Evolutionary conservation across 2,888 invertebrate species (phyloP).

Genomic region (Zele albiditarsus): DNA sequence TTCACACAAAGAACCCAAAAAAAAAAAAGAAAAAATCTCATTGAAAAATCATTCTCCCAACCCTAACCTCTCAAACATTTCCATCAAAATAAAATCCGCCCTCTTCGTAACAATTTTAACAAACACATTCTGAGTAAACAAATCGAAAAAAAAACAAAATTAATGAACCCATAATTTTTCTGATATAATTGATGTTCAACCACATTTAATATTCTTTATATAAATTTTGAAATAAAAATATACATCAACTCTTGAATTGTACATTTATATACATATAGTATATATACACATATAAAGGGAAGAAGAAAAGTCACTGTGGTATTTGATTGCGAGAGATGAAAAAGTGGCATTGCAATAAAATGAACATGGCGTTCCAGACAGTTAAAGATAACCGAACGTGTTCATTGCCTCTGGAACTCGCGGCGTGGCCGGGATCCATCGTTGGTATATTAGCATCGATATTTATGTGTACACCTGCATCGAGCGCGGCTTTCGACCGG

Average conservation of each 20-base stretch:
- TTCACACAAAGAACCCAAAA: too few species aligned
- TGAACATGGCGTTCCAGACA: conserved; percentile 43
- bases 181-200: too few species aligned
- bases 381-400: conserved; percentile 51
- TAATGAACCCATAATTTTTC: background rate
- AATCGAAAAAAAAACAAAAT: background rate
- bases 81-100: too few species aligned
- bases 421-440: conserved; percentile 43
- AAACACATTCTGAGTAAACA: background rate
- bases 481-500: conserved; percentile 66
- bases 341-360: conserved; percentile 45
- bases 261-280: background rate
- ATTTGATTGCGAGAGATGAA: conserved; percentile 29
- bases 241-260: background rate
- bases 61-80: too few species aligned
- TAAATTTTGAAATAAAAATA: background rate
- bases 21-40: too few species aligned
- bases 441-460: conserved; percentile 69
- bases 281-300: conserved; percentile 15
- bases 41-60: too few species aligned
- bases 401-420: conserved; percentile 48
- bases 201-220: background rate
- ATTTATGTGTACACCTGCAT: conserved; percentile 72
- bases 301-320: conserved; percentile 22
- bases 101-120: too few species aligned